Percentiles rank a stretch among this genome's conserved stretches.
Conservation (phyloP, 2,797 vertebrate species). For the Rhinoraja longicauda region DNA sequence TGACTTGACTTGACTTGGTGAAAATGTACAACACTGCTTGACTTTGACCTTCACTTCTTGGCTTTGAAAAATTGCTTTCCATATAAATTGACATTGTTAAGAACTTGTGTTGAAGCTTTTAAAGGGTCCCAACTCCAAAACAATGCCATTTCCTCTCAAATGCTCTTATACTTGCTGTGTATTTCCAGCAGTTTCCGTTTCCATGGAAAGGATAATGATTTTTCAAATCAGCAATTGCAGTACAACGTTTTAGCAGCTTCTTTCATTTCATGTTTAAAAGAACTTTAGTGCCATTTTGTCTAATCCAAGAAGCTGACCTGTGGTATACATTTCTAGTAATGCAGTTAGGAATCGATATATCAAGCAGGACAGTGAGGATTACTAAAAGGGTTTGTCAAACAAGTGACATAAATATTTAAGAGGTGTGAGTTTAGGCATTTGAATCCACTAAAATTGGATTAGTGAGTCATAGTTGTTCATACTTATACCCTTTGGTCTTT, state of each 20-base stretch:
- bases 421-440: constrained; percentile 1
- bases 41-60: background rate
- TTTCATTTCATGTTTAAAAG: constrained; percentile 2
- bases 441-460: constrained; percentile 17
- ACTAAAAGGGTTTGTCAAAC: constrained; percentile 36
- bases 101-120: background rate
- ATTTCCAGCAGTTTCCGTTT: constrained; percentile 13
- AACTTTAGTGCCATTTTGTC: constrained; percentile 21
- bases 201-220: background rate
- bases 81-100: background rate
- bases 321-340: constrained; percentile 34
- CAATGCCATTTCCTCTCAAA: constrained; percentile 3
- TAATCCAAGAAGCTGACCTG: constrained; percentile 14
- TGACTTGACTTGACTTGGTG: too few relatives aligned
- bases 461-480: background rate
- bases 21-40: background rate
- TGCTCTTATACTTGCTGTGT: background rate
- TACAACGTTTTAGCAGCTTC: constrained; percentile 4
- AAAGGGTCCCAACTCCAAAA: background rate
- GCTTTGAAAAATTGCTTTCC: background rate
- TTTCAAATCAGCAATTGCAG: constrained; percentile 6
- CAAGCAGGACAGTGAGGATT: background rate
- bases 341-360: constrained; percentile 15
- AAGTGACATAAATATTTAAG: constrained; percentile 35
- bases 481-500: background rate